A percentile compares a stretch with the other conserved stretches of the same genome.
Evolutionary conservation across 2,797 vertebrate species (phyloP).

Genomic region (Mergus octosetaceus): DNA sequence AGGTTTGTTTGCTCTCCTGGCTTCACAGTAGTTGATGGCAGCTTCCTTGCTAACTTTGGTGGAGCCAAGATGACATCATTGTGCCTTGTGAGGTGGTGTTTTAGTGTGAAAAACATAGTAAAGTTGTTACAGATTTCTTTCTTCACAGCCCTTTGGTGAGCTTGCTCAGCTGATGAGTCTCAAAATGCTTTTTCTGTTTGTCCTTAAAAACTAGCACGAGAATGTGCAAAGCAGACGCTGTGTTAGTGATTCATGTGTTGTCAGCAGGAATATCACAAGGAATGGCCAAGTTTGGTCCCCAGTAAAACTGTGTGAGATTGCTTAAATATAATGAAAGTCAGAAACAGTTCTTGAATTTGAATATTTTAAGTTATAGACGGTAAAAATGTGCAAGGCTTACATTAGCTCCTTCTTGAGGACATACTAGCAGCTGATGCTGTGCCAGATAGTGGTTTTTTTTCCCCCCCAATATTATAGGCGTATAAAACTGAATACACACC

Average conservation of each 20-base stretch:
- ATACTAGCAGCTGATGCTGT: not conserved
- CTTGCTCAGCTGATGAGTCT: not conserved
- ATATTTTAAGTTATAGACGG: not conserved
- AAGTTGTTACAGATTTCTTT: constrained; percentile 40
- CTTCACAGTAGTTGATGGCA: not conserved
- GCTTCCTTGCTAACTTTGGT: not conserved
- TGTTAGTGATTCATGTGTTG: constrained; percentile 2
- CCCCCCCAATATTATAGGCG: not conserved
- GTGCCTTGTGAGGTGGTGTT: constrained; percentile 13
- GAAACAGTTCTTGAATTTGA: constrained; percentile 8
- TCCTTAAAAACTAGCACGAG: not conserved
- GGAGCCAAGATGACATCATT: constrained; percentile 44
- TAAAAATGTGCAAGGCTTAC: not conserved
- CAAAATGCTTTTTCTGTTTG: constrained; percentile 23
- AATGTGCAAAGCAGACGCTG: not conserved
- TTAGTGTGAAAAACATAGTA: constrained; percentile 26
- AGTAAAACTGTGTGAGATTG: not conserved
- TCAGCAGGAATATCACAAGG: constrained; percentile 9
- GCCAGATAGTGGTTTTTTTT: not conserved
- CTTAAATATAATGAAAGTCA: constrained; percentile 9
- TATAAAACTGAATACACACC: not conserved
- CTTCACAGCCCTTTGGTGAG: not conserved
- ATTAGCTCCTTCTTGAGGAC: not conserved
- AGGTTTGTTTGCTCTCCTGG: not conserved
- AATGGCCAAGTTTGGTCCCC: not conserved